A percentile compares a stretch with the other conserved stretches of the same genome.
phyloP scores from a whole-genome alignment of 2,888 invertebrate species.

The Cosmia trapezina region DNA sequence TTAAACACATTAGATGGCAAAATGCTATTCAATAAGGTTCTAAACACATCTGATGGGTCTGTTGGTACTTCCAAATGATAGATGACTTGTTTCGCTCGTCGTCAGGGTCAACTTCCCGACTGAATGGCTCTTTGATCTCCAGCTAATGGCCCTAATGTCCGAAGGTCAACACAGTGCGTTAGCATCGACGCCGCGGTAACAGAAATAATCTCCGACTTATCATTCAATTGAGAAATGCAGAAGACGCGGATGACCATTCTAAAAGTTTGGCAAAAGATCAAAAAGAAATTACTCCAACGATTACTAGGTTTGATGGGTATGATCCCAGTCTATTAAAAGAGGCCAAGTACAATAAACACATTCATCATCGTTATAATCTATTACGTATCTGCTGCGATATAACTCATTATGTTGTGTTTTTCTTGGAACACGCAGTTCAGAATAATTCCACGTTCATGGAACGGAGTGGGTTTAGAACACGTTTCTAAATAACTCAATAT shows the following conservation, averaged over 20 bases:
- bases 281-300: constrained; percentile 60
- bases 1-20: not conserved
- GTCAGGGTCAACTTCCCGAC: constrained; percentile 33
- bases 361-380: constrained; percentile 34
- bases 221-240: constrained; percentile 30
- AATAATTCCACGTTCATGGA: constrained; percentile 21
- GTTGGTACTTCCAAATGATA: constrained; percentile 9
- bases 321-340: constrained; percentile 34
- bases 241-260: constrained; percentile 22
- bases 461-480: constrained; percentile 6
- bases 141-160: constrained; percentile 38
- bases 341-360: constrained; percentile 27
- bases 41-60: not conserved
- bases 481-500: constrained; percentile 34
- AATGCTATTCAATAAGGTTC: constrained; percentile 4
- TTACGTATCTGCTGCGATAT: constrained; percentile 23
- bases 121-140: constrained; percentile 44
- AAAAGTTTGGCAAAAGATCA: constrained; percentile 66
- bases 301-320: constrained; percentile 47
- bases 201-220: constrained; percentile 28
- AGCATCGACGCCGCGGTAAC: constrained; percentile 14
- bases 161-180: constrained; percentile 48
- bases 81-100: constrained; percentile 13
- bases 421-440: constrained; percentile 38
- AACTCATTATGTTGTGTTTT: constrained; percentile 15